Base-by-base conservation (phyloP, 1,140 invertebrate genomes). In the Diabrotica undecimpunctata region DNA sequence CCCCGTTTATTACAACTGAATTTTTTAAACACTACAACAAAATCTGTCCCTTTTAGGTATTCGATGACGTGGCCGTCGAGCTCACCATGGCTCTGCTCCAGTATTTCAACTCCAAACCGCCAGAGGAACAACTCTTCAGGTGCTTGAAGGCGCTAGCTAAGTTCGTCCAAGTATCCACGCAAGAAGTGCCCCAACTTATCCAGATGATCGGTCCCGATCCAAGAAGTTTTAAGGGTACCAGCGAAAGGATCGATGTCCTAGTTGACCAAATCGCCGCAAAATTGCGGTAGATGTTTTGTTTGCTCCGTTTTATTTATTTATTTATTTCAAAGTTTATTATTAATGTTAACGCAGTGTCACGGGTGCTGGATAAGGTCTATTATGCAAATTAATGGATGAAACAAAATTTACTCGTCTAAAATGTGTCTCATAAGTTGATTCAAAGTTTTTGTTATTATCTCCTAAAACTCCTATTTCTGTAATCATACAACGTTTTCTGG, bases 181-280 rank as follows among this genome's bases (percentile, higher is more conserved):
- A 90, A 65, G 93, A 95, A 78, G 92, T 96, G 36, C 92, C 92
- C 0, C 91, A 92, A 74, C 84, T 96, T 12, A 88, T 95, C 58
- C 92, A 94, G 74, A 93, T 96, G 90, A 92, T 96, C 72, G 94
- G 93, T n/a, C 93, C 93, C 4, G 88, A 91, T 77, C 91, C 94
- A 41, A 84, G 84, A 66, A 88, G 88, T 75, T 95, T 94, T 80
- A 87, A 87, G 61, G 93, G 93, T 36, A 86, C 83, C 25, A 94
- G 92, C 39, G 82, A 87, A 69, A 85, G 93, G 65, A 82, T 94
- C 58, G 93, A 96, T 77, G 85, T 89, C 69, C 82, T 93, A 56
- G 89, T 96, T 67, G 90, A 91, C 70, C 80, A 86, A 68, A 87
- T 93, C 39, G 64, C 61, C 61, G 35, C 62, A 46, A 74, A 72